A percentile compares a stretch with the other conserved stretches of the same genome.
Evolutionary conservation across 2,797 vertebrate genomes (phyloP).

Genomic region (Sphenopsis melanotis): DNA sequence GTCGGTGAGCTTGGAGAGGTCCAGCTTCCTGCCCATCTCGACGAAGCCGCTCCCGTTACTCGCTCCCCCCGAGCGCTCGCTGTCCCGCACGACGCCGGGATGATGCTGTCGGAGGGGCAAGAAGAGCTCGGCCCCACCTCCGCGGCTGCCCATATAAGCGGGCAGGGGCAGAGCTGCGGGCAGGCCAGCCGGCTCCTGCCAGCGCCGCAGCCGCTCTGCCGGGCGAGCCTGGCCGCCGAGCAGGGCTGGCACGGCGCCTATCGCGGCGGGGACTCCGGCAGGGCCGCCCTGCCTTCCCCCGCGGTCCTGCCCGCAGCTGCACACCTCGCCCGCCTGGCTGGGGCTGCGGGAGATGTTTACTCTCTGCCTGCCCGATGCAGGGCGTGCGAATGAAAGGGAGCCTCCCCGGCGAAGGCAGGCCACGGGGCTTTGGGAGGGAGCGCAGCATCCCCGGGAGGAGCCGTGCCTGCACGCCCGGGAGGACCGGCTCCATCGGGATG

Average conservation of each 20-base stretch:
- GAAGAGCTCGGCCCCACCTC: conserved; percentile 12
- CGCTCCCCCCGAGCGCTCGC: background rate
- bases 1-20: conserved; percentile 88
- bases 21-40: conserved; percentile 88
- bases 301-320: background rate
- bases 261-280: background rate
- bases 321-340: background rate
- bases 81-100: background rate
- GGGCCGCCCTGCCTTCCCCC: background rate
- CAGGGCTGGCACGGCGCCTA: background rate
- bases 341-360: background rate
- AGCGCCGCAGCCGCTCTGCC: background rate
- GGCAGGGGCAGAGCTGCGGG: background rate
- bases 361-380: background rate
- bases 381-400: background rate
- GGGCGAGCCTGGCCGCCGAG: background rate
- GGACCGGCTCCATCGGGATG: background rate
- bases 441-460: background rate
- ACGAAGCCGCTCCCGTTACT: background rate
- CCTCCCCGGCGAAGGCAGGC: background rate
- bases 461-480: background rate
- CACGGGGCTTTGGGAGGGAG: background rate
- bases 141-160: background rate
- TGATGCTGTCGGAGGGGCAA: background rate
- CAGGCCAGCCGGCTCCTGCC: background rate